Base-by-base conservation (phyloP, 2,888 invertebrate species). In the Plusia festucae region DNA sequence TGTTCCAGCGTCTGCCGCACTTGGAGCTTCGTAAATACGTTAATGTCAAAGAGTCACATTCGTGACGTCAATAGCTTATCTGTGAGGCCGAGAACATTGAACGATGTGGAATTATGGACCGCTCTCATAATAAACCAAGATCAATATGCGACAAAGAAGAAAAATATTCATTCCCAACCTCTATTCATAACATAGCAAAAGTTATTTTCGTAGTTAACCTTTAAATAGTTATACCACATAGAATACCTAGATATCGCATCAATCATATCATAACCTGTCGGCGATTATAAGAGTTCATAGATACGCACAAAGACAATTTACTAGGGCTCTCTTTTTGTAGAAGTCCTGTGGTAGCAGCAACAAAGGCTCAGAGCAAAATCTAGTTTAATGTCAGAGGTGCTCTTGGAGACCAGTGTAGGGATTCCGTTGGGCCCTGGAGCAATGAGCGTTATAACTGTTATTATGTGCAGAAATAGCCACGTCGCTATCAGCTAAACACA, bases 401-500 rank as follows among this genome's bases (percentile, higher is more conserved):
- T 20, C 27, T 64, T 70, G 54, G 27, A 60, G 55, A 44, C 46
- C 58, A 49, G 64, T 64, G 67, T 77, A 60, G 61, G 67, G 67
- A 60, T 73, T 75, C 68, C 49, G 53, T 40, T 44, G 49, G 63
- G 57, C 40, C 34, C 67, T 57, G 54, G 66, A 73, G 61, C 51
- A 59, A 54, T 54, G 67, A 46, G 54, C 60, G 57, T 68, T 69
- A 65, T 73, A 53, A 53, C 53, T 52, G 59, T 65, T 55, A 51
- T 34, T 72, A 63, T 77, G 67, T 61, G 60, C 63, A 56, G 44
- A 56, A 57, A 56, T 62, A 63, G 69, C 60, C 30, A 76, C 69
- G 73, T 66, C 77, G 67, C 79, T 84, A 85, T 85, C 85, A 83
- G 84, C 81, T 82, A 75, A 85, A 82, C 84, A 85, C 87, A 87